phyloP scores from a whole-genome alignment of 2,797 vertebrate genomes.

The Epinephelus coioides region DNA sequence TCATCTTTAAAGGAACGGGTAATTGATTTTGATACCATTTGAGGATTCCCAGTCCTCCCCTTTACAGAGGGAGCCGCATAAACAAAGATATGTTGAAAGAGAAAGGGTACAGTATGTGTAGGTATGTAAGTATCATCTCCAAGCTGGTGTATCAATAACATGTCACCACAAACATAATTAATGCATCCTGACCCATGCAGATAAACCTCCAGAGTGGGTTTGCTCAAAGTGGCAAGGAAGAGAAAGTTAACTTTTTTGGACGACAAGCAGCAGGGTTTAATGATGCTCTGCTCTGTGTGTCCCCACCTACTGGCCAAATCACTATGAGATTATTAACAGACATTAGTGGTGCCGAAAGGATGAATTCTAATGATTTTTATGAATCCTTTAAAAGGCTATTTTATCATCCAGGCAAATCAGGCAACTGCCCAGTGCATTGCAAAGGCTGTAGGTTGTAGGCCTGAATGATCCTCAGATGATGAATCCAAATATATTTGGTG shows the following conservation, averaged over 20 bases:
- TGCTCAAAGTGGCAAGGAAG: background rate
- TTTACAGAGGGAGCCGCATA: background rate
- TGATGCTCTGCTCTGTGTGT: background rate
- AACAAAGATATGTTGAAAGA: background rate
- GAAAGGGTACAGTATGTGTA: background rate
- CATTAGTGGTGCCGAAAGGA: background rate
- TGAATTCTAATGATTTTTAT: background rate
- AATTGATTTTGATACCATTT: constrained; percentile 14
- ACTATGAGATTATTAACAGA: background rate
- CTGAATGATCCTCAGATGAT: too few species aligned
- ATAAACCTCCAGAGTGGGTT: background rate
- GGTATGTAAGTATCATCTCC: background rate
- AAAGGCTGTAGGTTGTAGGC: too few species aligned
- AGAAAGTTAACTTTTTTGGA: background rate
- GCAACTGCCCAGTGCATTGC: too few species aligned
- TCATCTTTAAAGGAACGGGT: background rate
- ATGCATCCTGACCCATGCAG: background rate
- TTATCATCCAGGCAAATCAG: too few species aligned
- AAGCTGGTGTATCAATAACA: background rate
- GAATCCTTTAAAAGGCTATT: too few species aligned
- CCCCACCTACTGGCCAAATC: too few species aligned
- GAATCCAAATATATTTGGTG: too few species aligned
- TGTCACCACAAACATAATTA: background rate
- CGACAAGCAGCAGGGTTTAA: background rate
- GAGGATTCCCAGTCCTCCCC: background rate